Evolutionary conservation across 2,113 vertebrate genomes (phyloP).

Genomic region (Bujurquina vittata): DNA sequence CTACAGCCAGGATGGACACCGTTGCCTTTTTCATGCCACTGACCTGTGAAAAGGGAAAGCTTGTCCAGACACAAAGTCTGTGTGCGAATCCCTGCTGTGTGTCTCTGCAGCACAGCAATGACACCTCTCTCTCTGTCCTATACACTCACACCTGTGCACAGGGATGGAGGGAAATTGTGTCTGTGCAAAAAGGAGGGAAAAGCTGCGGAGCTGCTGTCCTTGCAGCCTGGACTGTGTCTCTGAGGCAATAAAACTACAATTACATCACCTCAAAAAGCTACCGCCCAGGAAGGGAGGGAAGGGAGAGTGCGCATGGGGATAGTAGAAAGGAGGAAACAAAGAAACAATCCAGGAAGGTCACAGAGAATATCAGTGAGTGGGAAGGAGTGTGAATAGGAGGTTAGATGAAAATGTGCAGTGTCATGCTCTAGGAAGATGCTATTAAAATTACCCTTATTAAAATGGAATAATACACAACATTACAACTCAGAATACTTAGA

Average conservation of each 20-base stretch:
- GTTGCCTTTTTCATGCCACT: conserved; percentile 4
- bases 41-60: conserved; percentile 58
- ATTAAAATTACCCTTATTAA: background rate
- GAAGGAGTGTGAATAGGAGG: background rate
- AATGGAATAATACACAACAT: background rate
- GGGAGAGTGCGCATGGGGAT: background rate
- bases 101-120: background rate
- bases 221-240: conserved; percentile 25
- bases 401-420: background rate
- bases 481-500: background rate
- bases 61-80: conserved; percentile 22
- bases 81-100: background rate
- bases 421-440: background rate
- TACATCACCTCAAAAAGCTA: conserved; percentile 26
- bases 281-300: conserved; percentile 4
- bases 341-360: conserved; percentile 35
- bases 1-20: background rate
- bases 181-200: background rate
- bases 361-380: conserved; percentile 28
- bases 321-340: conserved; percentile 8
- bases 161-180: background rate
- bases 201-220: conserved; percentile 7
- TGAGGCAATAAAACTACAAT: conserved; percentile 14
- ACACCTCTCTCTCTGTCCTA: background rate
- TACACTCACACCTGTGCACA: background rate